Conservation (phyloP, 2,797 vertebrate genomes). For the Echeneis naucrates region DNA sequence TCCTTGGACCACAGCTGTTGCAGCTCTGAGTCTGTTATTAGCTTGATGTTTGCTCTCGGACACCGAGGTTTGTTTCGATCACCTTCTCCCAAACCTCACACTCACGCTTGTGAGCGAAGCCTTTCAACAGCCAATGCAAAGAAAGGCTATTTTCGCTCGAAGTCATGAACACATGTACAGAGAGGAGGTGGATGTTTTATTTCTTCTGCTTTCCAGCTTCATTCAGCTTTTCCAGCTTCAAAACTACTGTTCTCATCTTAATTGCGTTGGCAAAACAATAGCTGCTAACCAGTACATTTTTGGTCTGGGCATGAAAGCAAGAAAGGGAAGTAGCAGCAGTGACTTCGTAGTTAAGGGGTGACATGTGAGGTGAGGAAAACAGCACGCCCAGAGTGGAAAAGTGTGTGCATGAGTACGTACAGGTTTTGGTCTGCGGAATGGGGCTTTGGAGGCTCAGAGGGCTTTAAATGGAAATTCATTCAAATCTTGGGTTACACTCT, state of each 20-base stretch:
- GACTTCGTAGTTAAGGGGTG: constrained; percentile 37
- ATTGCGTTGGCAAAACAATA: constrained; percentile 22
- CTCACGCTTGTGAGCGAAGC: constrained; percentile 12
- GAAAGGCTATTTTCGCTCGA: constrained; percentile 13
- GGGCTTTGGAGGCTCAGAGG: constrained; percentile 12
- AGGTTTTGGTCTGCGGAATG: not conserved
- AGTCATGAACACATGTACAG: not conserved
- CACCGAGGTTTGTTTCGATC: constrained; percentile 23
- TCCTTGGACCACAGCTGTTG: constrained; percentile 44
- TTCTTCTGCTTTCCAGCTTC: constrained; percentile 19
- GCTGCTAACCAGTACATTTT: constrained; percentile 24
- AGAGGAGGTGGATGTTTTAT: constrained; percentile 36
- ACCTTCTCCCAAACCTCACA: constrained; percentile 14
- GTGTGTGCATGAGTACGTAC: not conserved
- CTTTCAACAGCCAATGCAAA: constrained; percentile 10
- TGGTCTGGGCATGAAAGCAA: constrained; percentile 28
- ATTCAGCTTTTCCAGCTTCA: no score
- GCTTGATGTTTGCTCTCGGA: constrained; percentile 41
- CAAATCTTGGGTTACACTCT: constrained; percentile 55
- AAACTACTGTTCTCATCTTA: constrained; percentile 38
- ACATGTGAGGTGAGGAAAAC: constrained; percentile 29
- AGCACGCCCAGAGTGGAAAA: constrained; percentile 4
- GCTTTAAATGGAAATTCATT: constrained; percentile 70
- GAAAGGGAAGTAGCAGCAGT: no score
- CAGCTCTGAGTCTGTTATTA: constrained; percentile 38